These are phyloP conservation scores for Kryptolebias marmoratus DNA, from an alignment of 2,113 vertebrate genomes.

Conservation along the genomic window DNA sequence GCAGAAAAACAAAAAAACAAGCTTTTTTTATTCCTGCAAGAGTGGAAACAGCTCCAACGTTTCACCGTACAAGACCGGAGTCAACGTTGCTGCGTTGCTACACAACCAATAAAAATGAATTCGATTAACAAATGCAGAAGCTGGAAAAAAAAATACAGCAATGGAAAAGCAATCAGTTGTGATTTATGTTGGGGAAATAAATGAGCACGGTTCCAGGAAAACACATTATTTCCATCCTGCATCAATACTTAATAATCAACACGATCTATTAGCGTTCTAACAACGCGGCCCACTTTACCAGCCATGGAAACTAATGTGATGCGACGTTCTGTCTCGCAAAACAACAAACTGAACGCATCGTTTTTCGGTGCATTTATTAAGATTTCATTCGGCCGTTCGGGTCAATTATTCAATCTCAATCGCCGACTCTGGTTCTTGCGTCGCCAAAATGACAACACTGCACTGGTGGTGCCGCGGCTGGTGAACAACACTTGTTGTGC, in stretches of 20 bases:
- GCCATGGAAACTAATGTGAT: conserved; percentile 47
- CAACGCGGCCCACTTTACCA: conserved; percentile 29
- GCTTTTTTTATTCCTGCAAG: conserved; percentile 11
- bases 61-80: conserved; percentile 18
- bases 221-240: conserved; percentile 44
- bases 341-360: conserved; percentile 6
- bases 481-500: too few species aligned
- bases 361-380: neutral
- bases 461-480: conserved; percentile 22
- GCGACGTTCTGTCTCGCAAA: conserved; percentile 46
- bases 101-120: conserved; percentile 9
- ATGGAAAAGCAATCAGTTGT: conserved; percentile 29
- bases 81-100: neutral
- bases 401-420: conserved; percentile 63
- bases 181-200: conserved; percentile 35
- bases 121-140: conserved; percentile 18
- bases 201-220: conserved; percentile 36
- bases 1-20: neutral
- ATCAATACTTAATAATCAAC: conserved; percentile 45
- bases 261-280: conserved; percentile 38
- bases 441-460: conserved; percentile 58
- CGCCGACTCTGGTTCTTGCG: conserved; percentile 43
- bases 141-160: conserved; percentile 6
- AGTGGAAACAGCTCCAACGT: conserved; percentile 19
- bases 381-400: conserved; percentile 39